Evolutionary conservation across 2,888 invertebrate species (phyloP).

Genomic region (Halocaridina rubra): DNA sequence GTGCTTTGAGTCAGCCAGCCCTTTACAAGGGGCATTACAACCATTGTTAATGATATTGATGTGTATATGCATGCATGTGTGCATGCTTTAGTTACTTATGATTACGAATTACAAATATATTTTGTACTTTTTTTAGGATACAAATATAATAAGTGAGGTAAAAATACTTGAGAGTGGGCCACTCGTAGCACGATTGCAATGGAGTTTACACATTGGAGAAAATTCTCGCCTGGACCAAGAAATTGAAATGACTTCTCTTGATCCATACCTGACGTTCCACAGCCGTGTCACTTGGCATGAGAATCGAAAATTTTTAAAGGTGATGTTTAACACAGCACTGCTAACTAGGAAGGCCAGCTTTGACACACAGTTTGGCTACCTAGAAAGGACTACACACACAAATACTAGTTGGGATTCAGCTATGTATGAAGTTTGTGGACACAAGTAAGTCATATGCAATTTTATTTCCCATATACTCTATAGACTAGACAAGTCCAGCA

Average conservation of each 20-base stretch:
- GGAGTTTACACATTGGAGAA: conserved; percentile 14
- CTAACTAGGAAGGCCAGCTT: conserved; percentile 68
- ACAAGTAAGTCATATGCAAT: conserved; percentile 68
- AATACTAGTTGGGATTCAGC: conserved; percentile 73
- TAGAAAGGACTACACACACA: conserved; percentile 70
- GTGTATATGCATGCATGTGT: no score
- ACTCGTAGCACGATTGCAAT: neutral
- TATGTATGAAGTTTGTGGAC: conserved; percentile 72
- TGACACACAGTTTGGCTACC: conserved; percentile 71
- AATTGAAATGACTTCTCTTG: conserved; percentile 69
- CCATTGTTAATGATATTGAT: no score
- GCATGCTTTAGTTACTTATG: no score
- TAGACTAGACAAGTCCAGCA: no score
- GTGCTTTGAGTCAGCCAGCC: no score
- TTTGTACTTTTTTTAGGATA: no score
- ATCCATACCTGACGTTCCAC: conserved; percentile 69
- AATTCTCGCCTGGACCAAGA: conserved; percentile 67
- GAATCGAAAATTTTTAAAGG: conserved; percentile 71
- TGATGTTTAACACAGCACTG: conserved; percentile 70
- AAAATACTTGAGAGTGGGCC: conserved; percentile 9
- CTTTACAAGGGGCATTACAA: no score
- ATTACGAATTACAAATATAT: no score
- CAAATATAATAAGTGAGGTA: neutral
- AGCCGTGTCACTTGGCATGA: conserved; percentile 71
- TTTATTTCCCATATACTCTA: no score